Percentiles rank a stretch among this genome's conserved stretches.
phyloP scores from a whole-genome alignment of 2,888 invertebrate genomes.

The Teinopalpus imperialis region DNA sequence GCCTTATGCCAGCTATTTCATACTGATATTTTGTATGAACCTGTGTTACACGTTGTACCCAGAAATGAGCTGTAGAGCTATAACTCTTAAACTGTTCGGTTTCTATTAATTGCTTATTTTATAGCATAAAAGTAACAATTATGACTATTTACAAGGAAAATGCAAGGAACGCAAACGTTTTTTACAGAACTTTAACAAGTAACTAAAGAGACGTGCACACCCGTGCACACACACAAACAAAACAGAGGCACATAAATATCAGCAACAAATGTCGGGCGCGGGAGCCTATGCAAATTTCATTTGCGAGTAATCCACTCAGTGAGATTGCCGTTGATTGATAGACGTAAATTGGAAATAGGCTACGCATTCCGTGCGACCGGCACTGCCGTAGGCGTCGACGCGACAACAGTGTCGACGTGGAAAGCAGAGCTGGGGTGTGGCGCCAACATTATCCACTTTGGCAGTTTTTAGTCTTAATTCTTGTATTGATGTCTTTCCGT shows the following conservation, averaged over 20 bases:
- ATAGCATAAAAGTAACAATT: no score
- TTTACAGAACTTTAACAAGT: background rate
- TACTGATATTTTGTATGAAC: no score
- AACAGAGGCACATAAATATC: slow-evolving; percentile 47
- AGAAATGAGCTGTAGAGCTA: no score
- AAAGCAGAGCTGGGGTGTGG: background rate
- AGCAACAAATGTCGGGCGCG: slow-evolving; percentile 54
- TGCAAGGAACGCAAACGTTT: background rate
- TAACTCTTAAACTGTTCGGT: no score
- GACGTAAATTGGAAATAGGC: slow-evolving; percentile 86
- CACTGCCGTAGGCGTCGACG: slow-evolving; percentile 35
- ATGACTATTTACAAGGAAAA: no score
- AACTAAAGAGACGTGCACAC: slow-evolving; percentile 4
- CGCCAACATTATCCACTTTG: background rate
- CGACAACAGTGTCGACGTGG: slow-evolving; percentile 7
- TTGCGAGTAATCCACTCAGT: slow-evolving; percentile 86
- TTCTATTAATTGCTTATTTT: no score
- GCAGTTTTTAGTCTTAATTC: background rate
- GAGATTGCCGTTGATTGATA: slow-evolving; percentile 87
- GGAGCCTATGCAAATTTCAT: slow-evolving; percentile 86
- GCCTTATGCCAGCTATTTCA: no score
- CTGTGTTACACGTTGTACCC: no score
- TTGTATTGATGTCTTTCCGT: slow-evolving; percentile 26
- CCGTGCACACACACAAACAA: slow-evolving; percentile 6
- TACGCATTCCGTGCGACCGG: slow-evolving; percentile 41